Conservation (phyloP, 2,113 vertebrate species). For the Bostrychus sinensis region DNA sequence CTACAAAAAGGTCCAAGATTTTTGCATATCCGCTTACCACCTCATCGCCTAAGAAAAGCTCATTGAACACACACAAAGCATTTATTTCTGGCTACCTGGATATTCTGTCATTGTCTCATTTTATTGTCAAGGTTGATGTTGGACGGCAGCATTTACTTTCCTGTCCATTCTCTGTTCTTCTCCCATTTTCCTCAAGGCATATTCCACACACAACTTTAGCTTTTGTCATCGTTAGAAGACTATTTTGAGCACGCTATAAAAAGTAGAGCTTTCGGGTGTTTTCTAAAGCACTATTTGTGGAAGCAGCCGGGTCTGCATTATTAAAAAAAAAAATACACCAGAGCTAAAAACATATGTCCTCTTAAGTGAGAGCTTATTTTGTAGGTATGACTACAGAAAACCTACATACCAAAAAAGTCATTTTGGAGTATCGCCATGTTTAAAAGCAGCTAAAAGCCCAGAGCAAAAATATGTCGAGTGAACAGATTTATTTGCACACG, state of each 20-base stretch:
- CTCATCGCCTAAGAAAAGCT: too few species aligned
- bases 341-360: conserved; percentile 23
- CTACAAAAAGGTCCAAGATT: too few species aligned
- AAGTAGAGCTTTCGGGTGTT: neutral
- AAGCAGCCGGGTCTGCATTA: neutral
- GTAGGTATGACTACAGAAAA: conserved; percentile 13
- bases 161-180: neutral
- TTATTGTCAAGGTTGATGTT: neutral
- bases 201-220: neutral
- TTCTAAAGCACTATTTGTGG: conserved; percentile 1
- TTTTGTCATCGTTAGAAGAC: neutral
- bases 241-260: neutral
- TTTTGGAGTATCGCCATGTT: conserved; percentile 21
- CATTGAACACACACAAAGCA: too few species aligned
- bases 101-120: too few species aligned
- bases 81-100: too few species aligned
- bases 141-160: neutral
- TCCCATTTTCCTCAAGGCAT: conserved; percentile 3
- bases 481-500: conserved; percentile 60
- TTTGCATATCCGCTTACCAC: too few species aligned
- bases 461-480: conserved; percentile 28
- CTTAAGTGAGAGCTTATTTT: conserved; percentile 16
- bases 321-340: neutral
- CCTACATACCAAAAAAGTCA: conserved; percentile 27
- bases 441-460: conserved; percentile 35